phyloP scores from a whole-genome alignment of 2,888 invertebrate species.

The Cantharis nigra region DNA sequence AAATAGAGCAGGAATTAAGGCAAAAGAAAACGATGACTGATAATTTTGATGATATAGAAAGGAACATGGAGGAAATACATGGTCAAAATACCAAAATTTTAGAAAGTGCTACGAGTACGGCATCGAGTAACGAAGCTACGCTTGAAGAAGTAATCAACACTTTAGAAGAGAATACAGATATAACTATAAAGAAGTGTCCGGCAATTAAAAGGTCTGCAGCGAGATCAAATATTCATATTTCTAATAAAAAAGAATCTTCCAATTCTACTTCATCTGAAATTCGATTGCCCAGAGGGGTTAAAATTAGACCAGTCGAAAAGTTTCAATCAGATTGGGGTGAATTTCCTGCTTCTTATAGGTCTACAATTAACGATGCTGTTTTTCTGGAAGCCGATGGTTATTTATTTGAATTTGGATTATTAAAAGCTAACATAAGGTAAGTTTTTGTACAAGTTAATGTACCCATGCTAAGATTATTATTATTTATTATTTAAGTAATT shows the following conservation, averaged over 20 bases:
- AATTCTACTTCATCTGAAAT: constrained; percentile 26
- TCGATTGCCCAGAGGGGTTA: constrained; percentile 35
- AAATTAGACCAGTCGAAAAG: constrained; percentile 33
- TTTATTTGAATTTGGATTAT: constrained; percentile 46
- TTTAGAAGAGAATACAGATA: constrained; percentile 11
- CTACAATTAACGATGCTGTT: constrained; percentile 41
- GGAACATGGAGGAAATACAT: constrained; percentile 27
- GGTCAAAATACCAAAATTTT: background rate
- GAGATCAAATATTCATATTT: constrained; percentile 4
- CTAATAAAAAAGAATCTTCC: constrained; percentile 11
- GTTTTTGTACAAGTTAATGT: background rate
- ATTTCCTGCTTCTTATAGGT: constrained; percentile 34
- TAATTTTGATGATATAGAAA: constrained; percentile 30
- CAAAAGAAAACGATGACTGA: background rate
- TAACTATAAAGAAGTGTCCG: background rate
- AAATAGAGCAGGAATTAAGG: background rate
- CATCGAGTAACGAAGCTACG: background rate
- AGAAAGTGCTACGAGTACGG: background rate
- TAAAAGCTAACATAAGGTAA: constrained; percentile 43
- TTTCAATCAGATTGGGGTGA: constrained; percentile 38
- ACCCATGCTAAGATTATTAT: no score
- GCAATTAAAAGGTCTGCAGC: constrained; percentile 3
- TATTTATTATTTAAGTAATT: no score
- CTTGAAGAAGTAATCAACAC: constrained; percentile 22
- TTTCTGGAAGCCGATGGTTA: constrained; percentile 44